phyloP scores from a whole-genome alignment of 2,888 invertebrate species.

The Leptopilina myrica region DNA sequence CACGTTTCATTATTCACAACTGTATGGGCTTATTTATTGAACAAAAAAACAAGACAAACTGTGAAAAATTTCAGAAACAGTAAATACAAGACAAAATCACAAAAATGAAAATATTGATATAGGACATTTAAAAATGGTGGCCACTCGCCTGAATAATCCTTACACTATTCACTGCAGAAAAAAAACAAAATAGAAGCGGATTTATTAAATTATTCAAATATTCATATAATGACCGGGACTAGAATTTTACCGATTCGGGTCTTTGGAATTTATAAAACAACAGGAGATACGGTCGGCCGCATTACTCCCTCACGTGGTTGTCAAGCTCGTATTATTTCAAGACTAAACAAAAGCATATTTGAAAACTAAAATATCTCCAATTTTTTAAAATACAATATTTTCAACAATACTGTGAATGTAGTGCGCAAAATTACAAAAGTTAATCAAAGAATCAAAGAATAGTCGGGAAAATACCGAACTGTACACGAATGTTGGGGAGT shows the following conservation, averaged over 20 bases:
- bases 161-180: background rate
- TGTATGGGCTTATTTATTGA: too few relatives aligned
- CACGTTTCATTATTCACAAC: background rate
- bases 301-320: conserved; percentile 24
- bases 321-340: conserved; percentile 12
- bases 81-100: background rate
- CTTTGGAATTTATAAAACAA: conserved; percentile 4
- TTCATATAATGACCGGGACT: background rate
- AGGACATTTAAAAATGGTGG: conserved; percentile 6
- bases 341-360: background rate
- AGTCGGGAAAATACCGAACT: background rate
- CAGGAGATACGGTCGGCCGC: conserved; percentile 1
- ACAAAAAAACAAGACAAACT: too few relatives aligned
- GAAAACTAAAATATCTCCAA: background rate
- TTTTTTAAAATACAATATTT: background rate
- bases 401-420: background rate
- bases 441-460: background rate
- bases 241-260: conserved; percentile 5
- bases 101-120: background rate
- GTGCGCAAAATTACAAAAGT: background rate
- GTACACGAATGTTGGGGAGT: background rate
- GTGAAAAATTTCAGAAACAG: background rate
- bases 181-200: background rate
- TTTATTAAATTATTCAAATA: background rate
- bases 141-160: background rate